Evolutionary conservation across 2,888 invertebrate species (phyloP).

Genomic region (Chloroclystis v-ata): DNA sequence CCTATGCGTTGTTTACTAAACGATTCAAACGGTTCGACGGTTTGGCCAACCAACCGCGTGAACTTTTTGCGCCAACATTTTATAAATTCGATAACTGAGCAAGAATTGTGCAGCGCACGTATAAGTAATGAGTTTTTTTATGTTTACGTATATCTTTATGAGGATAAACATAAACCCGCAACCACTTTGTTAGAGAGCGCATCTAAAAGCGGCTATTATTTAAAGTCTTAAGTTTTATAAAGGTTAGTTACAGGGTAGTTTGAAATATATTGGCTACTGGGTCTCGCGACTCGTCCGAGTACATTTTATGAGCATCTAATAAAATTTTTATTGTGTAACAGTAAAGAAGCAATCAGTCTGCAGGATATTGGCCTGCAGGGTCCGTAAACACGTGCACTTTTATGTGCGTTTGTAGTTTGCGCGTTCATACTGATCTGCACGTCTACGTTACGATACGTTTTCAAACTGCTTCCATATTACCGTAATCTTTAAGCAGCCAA

Average conservation of each 20-base stretch:
- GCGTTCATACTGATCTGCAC: conserved; percentile 47
- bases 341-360: conserved; percentile 78
- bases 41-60: conserved; percentile 54
- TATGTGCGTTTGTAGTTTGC: conserved; percentile 59
- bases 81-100: conserved; percentile 29
- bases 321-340: conserved; percentile 77
- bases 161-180: conserved; percentile 13
- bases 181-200: conserved; percentile 18
- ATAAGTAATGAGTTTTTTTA: conserved; percentile 18
- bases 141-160: conserved; percentile 13
- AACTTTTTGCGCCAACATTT: conserved; percentile 45
- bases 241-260: conserved; percentile 71
- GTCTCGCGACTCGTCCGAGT: conserved; percentile 67
- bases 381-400: conserved; percentile 76
- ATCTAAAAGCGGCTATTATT: conserved; percentile 30
- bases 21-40: conserved; percentile 75
- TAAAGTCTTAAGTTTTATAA: conserved; percentile 56
- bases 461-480: too few species aligned
- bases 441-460: too few species aligned
- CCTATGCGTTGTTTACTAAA: conserved; percentile 77
- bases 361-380: conserved; percentile 71
- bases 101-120: conserved; percentile 14
- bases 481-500: too few species aligned
- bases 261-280: conserved; percentile 73
- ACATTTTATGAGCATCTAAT: conserved; percentile 74